Evolutionary conservation across 2,113 vertebrate genomes (phyloP).

Genomic region (Pyxicephalus adspersus): DNA sequence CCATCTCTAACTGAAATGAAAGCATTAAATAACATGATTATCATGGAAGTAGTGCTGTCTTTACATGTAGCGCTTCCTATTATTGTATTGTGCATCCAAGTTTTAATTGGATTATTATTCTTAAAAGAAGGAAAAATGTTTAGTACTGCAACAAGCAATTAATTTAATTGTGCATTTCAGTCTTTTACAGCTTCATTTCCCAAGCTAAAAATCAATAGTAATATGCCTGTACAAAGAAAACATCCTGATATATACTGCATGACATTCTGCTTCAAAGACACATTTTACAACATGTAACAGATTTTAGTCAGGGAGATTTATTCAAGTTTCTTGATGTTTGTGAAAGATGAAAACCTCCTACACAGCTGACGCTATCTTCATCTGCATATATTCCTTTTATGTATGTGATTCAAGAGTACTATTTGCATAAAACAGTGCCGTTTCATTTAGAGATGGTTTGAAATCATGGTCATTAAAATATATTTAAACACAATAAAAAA

Average conservation of each 20-base stretch:
- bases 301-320: constrained; percentile 15
- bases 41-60: neutral
- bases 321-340: constrained; percentile 12
- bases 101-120: constrained; percentile 32
- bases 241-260: constrained; percentile 1
- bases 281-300: constrained; percentile 17
- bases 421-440: neutral
- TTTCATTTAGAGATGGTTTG: neutral
- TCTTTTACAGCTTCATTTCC: constrained; percentile 20
- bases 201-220: constrained; percentile 18
- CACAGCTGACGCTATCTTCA: neutral
- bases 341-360: neutral
- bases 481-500: neutral
- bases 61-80: neutral
- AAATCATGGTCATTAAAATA: neutral
- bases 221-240: constrained; percentile 1
- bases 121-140: neutral
- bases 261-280: constrained; percentile 4
- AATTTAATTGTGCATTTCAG: constrained; percentile 19
- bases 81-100: neutral
- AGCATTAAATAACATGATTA: neutral
- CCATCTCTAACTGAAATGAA: neutral
- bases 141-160: constrained; percentile 22
- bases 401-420: neutral
- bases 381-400: constrained; percentile 1